These are phyloP conservation scores for Ephydatia muelleri DNA, from an alignment of 37 sponge, comb jelly and placozoan genomes.

Conservation along the genomic window DNA sequence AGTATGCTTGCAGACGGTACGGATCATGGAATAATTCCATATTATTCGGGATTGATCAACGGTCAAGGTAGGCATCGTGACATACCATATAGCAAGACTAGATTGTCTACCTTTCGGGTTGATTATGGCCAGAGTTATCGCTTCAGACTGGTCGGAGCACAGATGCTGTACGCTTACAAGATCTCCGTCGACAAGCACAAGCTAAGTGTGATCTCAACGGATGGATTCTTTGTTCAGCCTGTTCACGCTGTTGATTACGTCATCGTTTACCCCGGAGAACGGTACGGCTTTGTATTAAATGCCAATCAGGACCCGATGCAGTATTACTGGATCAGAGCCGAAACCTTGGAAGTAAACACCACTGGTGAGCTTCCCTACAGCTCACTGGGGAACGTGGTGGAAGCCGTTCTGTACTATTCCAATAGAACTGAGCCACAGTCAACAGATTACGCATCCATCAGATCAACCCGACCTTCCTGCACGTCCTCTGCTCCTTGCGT, in stretches of 20 bases:
- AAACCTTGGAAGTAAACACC: conserved; percentile 47
- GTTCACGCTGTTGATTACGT: conserved; percentile 50
- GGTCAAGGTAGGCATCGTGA: conserved; percentile 45
- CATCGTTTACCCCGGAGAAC: conserved; percentile 62
- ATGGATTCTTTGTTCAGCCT: conserved; percentile 50
- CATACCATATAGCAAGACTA: conserved; percentile 22
- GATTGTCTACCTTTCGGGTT: conserved; percentile 38
- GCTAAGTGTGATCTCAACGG: conserved; percentile 64
- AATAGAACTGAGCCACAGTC: neutral
- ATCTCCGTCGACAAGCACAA: conserved; percentile 69
- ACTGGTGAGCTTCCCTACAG: conserved; percentile 12
- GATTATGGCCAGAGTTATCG: conserved; percentile 49
- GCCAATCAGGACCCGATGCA: conserved; percentile 23
- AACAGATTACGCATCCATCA: conserved; percentile 9
- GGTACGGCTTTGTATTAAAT: conserved; percentile 62
- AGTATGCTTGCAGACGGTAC: conserved; percentile 3
- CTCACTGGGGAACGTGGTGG: conserved; percentile 33
- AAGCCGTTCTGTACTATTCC: conserved; percentile 52
- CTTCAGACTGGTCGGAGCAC: conserved; percentile 74
- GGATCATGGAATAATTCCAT: conserved; percentile 38
- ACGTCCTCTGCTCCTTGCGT: neutral
- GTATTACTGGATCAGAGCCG: conserved; percentile 55
- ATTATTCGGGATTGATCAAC: conserved; percentile 57
- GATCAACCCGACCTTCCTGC: no score
- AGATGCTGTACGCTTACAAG: conserved; percentile 41